Conservation (phyloP, 2,888 invertebrate species). For the Altica lythri region DNA sequence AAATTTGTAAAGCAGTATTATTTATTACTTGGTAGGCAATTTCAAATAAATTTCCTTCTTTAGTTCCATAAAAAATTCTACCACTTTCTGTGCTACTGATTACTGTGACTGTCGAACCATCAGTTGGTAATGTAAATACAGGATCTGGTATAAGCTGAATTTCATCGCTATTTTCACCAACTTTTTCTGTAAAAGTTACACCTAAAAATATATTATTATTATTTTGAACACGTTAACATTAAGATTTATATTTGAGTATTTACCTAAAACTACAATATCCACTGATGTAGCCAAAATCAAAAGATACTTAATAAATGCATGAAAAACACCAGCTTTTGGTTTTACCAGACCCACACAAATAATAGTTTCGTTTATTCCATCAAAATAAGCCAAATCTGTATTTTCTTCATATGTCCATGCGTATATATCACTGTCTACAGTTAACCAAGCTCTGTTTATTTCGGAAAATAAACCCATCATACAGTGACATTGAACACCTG, state of each 20-base stretch:
- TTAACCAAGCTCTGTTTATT: conserved; percentile 94
- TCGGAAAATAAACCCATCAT: conserved; percentile 97
- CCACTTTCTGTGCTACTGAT: conserved; percentile 83
- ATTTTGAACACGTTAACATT: not conserved
- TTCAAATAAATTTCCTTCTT: conserved; percentile 94
- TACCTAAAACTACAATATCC: conserved; percentile 86
- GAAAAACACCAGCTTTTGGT: conserved; percentile 88
- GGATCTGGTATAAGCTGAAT: conserved; percentile 93
- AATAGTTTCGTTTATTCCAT: conserved; percentile 93
- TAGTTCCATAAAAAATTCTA: conserved; percentile 92
- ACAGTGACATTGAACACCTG: conserved; percentile 94
- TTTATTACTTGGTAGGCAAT: conserved; percentile 83
- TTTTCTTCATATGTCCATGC: conserved; percentile 98
- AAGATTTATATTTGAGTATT: not conserved
- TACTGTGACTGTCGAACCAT: conserved; percentile 81
- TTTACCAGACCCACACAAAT: conserved; percentile 88
- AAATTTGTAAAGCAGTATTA: not conserved
- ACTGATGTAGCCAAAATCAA: conserved; percentile 92
- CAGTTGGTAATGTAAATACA: conserved; percentile 90
- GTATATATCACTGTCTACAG: conserved; percentile 97
- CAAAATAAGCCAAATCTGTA: conserved; percentile 94
- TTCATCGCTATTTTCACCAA: conserved; percentile 65
- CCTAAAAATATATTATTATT: conserved; percentile 60
- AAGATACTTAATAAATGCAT: conserved; percentile 87
- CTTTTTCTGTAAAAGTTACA: conserved; percentile 63